Percentiles rank a stretch among this genome's conserved stretches.
Conservation (phyloP, 2,113 vertebrate genomes). For the Nannobrachium achirus region DNA sequence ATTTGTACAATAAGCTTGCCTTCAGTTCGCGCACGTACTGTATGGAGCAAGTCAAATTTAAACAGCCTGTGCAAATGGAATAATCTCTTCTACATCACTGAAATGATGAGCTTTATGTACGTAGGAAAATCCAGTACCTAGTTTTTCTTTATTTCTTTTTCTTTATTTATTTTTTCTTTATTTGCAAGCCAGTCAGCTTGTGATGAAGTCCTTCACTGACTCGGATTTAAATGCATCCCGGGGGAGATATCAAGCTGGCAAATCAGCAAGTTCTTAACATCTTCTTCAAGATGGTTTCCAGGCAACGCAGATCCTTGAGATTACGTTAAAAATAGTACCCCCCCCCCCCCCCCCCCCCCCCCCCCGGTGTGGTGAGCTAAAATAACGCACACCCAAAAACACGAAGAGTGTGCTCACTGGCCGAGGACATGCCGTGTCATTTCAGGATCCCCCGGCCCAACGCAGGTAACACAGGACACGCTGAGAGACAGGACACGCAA, state of each 20-base stretch:
- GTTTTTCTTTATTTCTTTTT: too few relatives aligned
- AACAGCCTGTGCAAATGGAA: conserved; percentile 8
- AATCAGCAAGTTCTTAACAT: conserved; percentile 29
- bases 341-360: neutral
- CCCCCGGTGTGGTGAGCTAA: conserved; percentile 39
- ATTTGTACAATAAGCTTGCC: neutral
- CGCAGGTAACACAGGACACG: neutral
- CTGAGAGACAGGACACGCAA: too few relatives aligned
- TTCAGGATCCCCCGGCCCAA: conserved; percentile 43
- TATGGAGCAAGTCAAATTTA: neutral
- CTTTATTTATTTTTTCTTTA: too few relatives aligned
- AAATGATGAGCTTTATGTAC: conserved; percentile 41
- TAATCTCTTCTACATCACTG: neutral
- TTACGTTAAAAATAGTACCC: conserved; percentile 64
- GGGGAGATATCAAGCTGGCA: conserved; percentile 18
- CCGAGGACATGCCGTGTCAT: conserved; percentile 35
- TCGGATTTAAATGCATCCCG: neutral
- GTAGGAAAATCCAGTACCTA: conserved; percentile 42
- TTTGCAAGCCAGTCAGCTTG: neutral
- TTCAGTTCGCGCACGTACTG: neutral
- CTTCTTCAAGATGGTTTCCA: conserved; percentile 62
- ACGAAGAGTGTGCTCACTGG: conserved; percentile 33
- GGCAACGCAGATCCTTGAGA: conserved; percentile 65
- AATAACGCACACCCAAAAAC: conserved; percentile 43
- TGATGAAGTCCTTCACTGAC: neutral